Percentiles rank a stretch among this genome's conserved stretches.
phyloP scores from a whole-genome alignment of 2,888 invertebrate genomes.

The Drosophila robusta region DNA sequence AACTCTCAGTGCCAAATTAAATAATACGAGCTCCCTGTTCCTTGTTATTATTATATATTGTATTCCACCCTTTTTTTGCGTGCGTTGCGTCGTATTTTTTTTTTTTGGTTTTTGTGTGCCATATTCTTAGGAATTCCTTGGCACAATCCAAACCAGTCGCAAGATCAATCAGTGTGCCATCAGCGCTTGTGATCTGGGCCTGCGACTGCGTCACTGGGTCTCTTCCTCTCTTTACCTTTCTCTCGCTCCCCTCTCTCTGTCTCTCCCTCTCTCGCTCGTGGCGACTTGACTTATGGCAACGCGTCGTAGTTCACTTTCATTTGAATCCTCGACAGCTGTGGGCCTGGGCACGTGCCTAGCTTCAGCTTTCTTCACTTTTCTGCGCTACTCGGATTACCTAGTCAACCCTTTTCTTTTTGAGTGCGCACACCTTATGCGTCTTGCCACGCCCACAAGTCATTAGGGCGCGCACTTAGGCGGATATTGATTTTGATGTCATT shows the following conservation, averaged over 20 bases:
- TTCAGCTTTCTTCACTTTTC: constrained; percentile 67
- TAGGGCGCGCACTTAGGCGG: constrained; percentile 77
- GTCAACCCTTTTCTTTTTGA: constrained; percentile 36
- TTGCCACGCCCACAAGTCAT: constrained; percentile 64
- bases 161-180: constrained; percentile 73
- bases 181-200: constrained; percentile 43
- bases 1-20: constrained; percentile 70
- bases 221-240: constrained; percentile 1
- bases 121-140: constrained; percentile 74
- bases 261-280: constrained; percentile 1
- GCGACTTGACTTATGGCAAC: constrained; percentile 33
- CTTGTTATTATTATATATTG: constrained; percentile 78
- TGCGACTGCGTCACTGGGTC: constrained; percentile 30
- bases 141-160: constrained; percentile 67
- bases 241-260: background rate
- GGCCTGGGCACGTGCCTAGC: constrained; percentile 66
- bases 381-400: constrained; percentile 53
- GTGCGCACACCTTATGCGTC: constrained; percentile 28
- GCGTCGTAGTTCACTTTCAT: constrained; percentile 59
- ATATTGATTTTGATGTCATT: constrained; percentile 75
- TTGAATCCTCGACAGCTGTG: constrained; percentile 58
- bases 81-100: constrained; percentile 50
- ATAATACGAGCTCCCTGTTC: constrained; percentile 69
- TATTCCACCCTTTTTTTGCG: constrained; percentile 77
- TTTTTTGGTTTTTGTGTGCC: constrained; percentile 43